Evolutionary conservation across 2,113 vertebrate genomes (phyloP).

Genomic region (Tamias sibiricus): DNA sequence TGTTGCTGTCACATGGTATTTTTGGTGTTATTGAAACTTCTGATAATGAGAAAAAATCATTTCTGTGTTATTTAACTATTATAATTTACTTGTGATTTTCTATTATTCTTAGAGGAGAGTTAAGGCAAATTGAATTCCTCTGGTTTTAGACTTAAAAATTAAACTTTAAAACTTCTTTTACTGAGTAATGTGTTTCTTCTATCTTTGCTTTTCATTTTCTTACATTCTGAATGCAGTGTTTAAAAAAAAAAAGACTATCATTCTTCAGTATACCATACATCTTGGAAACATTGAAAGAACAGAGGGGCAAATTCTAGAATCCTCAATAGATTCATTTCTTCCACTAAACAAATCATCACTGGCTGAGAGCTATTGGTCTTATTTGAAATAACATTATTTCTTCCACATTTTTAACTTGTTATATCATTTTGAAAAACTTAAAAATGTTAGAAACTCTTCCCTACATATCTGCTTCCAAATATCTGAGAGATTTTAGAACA

Average conservation of each 20-base stretch:
- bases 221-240: neutral
- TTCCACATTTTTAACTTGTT: neutral
- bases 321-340: neutral
- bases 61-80: neutral
- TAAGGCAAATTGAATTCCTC: neutral
- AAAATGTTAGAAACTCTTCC: neutral
- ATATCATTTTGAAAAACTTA: neutral
- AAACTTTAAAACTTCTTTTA: neutral
- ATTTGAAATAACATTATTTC: neutral
- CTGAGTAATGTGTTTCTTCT: neutral
- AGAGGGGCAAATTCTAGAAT: neutral
- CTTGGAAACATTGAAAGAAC: neutral
- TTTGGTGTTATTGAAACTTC: neutral
- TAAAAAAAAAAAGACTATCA: too few species aligned
- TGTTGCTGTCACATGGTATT: neutral
- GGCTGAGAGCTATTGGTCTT: neutral
- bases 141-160: neutral
- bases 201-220: neutral
- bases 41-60: neutral
- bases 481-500: neutral
- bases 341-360: neutral
- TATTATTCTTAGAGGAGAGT: too few species aligned
- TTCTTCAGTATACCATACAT: neutral
- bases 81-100: neutral
- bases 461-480: neutral